Conservation (phyloP, 2,888 invertebrate species). For the Nesidiocoris tenuis region DNA sequence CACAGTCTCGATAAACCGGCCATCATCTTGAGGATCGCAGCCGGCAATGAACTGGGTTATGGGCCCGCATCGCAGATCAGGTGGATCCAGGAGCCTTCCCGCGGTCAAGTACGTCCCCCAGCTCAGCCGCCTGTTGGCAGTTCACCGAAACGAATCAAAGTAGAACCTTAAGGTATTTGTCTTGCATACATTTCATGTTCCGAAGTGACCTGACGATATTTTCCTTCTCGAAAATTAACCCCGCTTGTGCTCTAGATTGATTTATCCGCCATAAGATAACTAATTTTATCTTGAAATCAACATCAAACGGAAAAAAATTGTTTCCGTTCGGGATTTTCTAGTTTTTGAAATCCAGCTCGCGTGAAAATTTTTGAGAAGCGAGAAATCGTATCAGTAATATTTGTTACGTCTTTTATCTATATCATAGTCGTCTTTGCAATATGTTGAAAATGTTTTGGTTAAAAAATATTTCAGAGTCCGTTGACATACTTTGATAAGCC, state of each 20-base stretch:
- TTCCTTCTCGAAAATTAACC: too few species aligned
- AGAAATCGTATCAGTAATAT: too few species aligned
- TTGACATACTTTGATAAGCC: too few species aligned
- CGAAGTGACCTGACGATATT: not conserved
- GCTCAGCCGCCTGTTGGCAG: not conserved
- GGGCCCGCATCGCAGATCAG: conserved; percentile 99
- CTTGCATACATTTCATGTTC: not conserved
- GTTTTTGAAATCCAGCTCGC: too few species aligned
- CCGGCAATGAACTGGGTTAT: conserved; percentile 97
- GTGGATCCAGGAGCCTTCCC: conserved; percentile 80
- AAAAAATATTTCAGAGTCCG: not conserved
- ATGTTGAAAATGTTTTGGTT: not conserved
- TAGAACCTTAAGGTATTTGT: not conserved
- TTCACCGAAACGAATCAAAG: not conserved
- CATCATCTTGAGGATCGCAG: conserved; percentile 98
- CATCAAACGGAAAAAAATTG: too few species aligned
- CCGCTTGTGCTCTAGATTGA: too few species aligned
- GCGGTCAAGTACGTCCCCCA: not conserved
- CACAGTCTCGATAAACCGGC: conserved; percentile 89
- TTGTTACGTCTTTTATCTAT: too few species aligned
- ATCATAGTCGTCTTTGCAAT: not conserved
- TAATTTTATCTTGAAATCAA: too few species aligned
- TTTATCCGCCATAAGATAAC: too few species aligned
- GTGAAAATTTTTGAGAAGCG: too few species aligned
- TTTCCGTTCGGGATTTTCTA: too few species aligned